Conservation (phyloP, 2,113 vertebrate species). For the Mus pahari region DNA sequence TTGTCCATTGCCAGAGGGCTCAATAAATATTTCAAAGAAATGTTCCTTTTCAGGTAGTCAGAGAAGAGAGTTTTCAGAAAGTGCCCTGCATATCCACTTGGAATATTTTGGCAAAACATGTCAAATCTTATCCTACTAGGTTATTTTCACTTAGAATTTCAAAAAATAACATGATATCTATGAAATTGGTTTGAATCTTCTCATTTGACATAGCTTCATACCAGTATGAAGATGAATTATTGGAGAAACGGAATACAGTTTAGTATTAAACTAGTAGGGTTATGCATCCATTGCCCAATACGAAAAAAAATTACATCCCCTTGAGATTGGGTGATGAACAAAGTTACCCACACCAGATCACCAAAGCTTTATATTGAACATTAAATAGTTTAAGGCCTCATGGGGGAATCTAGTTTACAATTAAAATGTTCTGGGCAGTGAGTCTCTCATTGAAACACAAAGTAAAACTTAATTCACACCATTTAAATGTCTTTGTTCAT, state of each 20-base stretch:
- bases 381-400: constrained; percentile 74
- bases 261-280: constrained; percentile 54
- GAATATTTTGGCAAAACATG: constrained; percentile 49
- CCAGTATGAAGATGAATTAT: constrained; percentile 48
- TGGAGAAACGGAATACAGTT: constrained; percentile 62
- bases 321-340: constrained; percentile 65
- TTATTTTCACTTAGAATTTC: constrained; percentile 69
- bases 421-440: constrained; percentile 64
- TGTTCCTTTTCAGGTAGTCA: constrained; percentile 54
- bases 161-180: constrained; percentile 57
- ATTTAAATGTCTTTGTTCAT: constrained; percentile 76
- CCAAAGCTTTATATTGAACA: constrained; percentile 69
- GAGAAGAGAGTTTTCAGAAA: constrained; percentile 64
- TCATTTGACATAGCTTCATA: constrained; percentile 36
- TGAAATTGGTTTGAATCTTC: constrained; percentile 56
- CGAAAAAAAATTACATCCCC: constrained; percentile 68
- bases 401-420: constrained; percentile 71
- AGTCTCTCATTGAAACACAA: constrained; percentile 71
- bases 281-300: constrained; percentile 66
- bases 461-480: constrained; percentile 76
- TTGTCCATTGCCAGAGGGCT: background rate
- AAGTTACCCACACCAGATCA: constrained; percentile 67
- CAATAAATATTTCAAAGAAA: constrained; percentile 60
- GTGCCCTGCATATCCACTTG: constrained; percentile 17
- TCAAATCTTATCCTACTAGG: constrained; percentile 18